Conservation (phyloP, 2,113 vertebrate species). For the Dasypus novemcinctus region DNA sequence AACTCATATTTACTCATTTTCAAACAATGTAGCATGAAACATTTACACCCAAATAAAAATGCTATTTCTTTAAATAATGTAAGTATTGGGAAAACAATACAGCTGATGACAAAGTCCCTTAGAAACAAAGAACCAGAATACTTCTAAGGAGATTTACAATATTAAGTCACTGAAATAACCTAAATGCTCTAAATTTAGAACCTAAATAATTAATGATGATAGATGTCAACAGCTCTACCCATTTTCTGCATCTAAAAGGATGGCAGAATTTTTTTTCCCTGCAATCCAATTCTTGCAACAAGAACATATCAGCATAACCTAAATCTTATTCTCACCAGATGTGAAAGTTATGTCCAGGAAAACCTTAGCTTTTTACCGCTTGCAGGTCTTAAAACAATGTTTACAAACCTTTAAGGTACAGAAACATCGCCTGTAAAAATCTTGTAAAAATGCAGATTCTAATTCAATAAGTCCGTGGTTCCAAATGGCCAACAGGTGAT, state of each 20-base stretch:
- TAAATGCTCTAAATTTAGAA: neutral
- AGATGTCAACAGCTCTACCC: neutral
- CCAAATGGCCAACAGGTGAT: neutral
- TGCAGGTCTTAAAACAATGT: neutral
- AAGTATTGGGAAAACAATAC: constrained; percentile 36
- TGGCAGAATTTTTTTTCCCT: neutral
- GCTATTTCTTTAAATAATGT: constrained; percentile 51
- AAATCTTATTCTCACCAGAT: neutral
- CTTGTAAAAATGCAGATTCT: neutral
- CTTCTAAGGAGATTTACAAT: neutral
- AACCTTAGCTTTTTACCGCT: neutral
- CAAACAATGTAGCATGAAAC: neutral
- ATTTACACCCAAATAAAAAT: constrained; percentile 40
- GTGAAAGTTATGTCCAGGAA: neutral
- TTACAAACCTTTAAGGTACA: neutral
- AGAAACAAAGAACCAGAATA: constrained; percentile 22
- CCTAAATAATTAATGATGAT: neutral
- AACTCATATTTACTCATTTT: constrained; percentile 34
- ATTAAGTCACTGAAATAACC: neutral
- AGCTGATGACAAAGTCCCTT: neutral
- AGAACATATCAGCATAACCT: neutral
- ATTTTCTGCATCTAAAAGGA: neutral
- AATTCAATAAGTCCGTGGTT: neutral
- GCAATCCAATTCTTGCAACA: neutral
- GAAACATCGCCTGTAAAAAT: neutral